Base-by-base conservation (phyloP, 2,888 invertebrate species). In the Drosophila testacea region DNA sequence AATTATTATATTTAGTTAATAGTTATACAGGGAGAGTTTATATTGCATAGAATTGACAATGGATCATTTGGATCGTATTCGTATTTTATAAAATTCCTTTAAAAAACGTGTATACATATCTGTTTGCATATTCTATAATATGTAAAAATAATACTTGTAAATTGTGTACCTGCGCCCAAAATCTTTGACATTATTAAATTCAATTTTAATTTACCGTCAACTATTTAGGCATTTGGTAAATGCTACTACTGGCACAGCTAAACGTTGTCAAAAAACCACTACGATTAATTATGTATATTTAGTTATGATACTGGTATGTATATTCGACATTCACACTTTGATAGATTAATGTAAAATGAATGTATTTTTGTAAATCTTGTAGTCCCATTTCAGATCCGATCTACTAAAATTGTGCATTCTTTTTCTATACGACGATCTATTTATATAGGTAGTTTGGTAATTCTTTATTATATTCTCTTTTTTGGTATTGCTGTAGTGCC, bases 81-180 rank as follows among this genome's bases (percentile, higher is more conserved):
- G 3, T 48, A 32, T 64, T 48, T 51, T 65, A 56, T 75, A 79
- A 74, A 77, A 71, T 61, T 67, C 13, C 27, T 28, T 59, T 64
- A 51, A 73, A 73, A 69, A 70, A 78, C 67, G 38, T 78, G 57
- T 76, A 52, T 64, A 65, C 27, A 47, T 62, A 36, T 56, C 6
- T 5, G 32, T 32, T 10, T 34, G 34, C 10, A 16, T 48, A 44
- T 59, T 28, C n/a, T 60, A 38, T 27, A 36, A 50, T 30, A 36
- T 51, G 32, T 57, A 52, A 64, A 64, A 66, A 66, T 83, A 86
- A 88, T 88, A 88, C 78, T 83, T 83, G 64, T 80, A 67, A 68
- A 82, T 59, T 60, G 67, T 62, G 42, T 71, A 77, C 79, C 85
- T 77, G 72, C 79, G 77, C 85, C 77, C 72, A 72, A 68, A 68